A percentile compares a stretch with the other conserved stretches of the same genome.
These are phyloP conservation scores for Beroe ovata DNA, from an alignment of 37 sponge, comb jelly and placozoan genomes.

Conservation along the genomic window DNA sequence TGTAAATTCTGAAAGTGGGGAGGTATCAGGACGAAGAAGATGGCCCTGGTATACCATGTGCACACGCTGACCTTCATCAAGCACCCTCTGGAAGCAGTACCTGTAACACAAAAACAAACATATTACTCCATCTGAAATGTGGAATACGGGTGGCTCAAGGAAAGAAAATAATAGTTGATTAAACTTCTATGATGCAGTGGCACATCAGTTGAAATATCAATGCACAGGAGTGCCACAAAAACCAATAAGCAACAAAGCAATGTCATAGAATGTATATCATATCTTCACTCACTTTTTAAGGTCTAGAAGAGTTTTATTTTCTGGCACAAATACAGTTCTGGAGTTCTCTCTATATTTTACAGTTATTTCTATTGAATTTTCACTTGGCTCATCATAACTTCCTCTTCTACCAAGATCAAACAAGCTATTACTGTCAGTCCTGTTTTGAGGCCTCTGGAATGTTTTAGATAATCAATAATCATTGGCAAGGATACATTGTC, in stretches of 20 bases:
- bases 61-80: conserved; percentile 42
- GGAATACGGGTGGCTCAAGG: not conserved
- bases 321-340: conserved; percentile 49
- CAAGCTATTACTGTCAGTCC: not conserved
- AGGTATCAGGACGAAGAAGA: conserved; percentile 27
- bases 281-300: conserved; percentile 6
- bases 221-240: too few relatives aligned
- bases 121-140: not conserved
- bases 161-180: too few relatives aligned
- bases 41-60: conserved; percentile 67
- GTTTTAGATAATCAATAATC: too few relatives aligned
- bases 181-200: too few relatives aligned
- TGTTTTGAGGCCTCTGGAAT: too few relatives aligned
- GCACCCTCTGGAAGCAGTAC: conserved; percentile 51
- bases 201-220: too few relatives aligned
- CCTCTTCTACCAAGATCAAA: conserved; percentile 50
- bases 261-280: not conserved
- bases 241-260: too few relatives aligned
- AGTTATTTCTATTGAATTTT: conserved; percentile 29
- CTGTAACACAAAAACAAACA: not conserved
- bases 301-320: conserved; percentile 28
- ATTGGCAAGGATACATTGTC: too few relatives aligned
- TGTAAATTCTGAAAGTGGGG: conserved; percentile 33
- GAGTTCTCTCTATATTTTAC: conserved; percentile 42
- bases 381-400: conserved; percentile 28